Percentiles rank a stretch among this genome's conserved stretches.
These are phyloP conservation scores for Capricornis sumatraensis DNA, from an alignment of 2,113 vertebrate genomes.

Conservation along the genomic window DNA sequence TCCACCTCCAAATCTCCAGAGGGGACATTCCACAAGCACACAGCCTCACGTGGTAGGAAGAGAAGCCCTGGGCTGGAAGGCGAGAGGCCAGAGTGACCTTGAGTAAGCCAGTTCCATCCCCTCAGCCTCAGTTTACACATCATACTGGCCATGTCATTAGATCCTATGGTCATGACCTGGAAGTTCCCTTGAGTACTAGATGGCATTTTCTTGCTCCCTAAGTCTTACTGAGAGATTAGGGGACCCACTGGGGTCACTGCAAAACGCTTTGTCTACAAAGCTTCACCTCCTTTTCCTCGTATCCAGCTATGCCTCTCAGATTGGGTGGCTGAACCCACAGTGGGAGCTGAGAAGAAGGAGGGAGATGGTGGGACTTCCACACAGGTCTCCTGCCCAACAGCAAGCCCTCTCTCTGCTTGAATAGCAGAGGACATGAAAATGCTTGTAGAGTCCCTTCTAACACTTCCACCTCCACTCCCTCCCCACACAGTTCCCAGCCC, in stretches of 20 bases:
- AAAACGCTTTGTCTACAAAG: neutral
- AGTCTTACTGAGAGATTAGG: neutral
- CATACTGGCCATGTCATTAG: neutral
- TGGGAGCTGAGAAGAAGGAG: neutral
- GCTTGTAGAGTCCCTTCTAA: neutral
- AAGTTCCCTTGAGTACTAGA: neutral
- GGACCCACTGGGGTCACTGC: neutral
- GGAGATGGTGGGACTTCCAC: accelerated
- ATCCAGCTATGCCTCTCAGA: neutral
- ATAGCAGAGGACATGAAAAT: neutral
- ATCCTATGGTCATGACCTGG: neutral
- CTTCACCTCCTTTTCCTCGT: neutral
- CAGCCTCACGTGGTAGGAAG: neutral
- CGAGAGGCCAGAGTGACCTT: neutral
- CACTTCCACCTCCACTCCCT: neutral
- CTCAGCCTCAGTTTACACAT: neutral
- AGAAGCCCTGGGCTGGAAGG: neutral
- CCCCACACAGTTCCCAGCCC: neutral
- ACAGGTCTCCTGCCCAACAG: neutral
- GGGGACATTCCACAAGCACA: neutral
- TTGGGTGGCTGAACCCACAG: neutral
- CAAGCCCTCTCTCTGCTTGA: neutral
- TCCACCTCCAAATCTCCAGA: neutral
- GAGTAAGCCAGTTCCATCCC: neutral
- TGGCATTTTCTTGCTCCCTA: neutral